Percentiles rank a stretch among this genome's conserved stretches.
phyloP scores from a whole-genome alignment of 2,113 vertebrate genomes.

The Perca schrenkii region DNA sequence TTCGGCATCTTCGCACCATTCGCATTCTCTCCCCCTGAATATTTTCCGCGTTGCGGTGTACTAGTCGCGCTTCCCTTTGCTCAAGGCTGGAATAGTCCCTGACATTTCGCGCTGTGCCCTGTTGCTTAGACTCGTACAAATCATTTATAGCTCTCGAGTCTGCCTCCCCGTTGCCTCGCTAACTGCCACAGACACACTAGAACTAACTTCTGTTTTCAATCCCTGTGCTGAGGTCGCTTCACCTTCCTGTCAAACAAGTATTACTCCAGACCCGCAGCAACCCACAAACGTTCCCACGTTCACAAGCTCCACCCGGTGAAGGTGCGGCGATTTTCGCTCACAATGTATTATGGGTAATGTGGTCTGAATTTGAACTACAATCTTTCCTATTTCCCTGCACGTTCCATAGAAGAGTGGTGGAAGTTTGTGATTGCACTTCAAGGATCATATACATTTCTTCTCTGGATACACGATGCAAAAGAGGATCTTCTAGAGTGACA shows the following conservation, averaged over 20 bases:
- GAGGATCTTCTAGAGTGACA: neutral
- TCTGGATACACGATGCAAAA: neutral
- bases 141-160: conserved; percentile 51
- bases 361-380: conserved; percentile 51
- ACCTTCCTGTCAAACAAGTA: conserved; percentile 78
- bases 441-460: neutral
- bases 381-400: neutral
- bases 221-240: conserved; percentile 44
- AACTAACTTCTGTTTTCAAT: conserved; percentile 66
- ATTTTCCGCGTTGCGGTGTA: conserved; percentile 82
- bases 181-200: conserved; percentile 22
- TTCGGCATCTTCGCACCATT: conserved; percentile 79
- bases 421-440: neutral
- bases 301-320: conserved; percentile 80
- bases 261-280: conserved; percentile 54
- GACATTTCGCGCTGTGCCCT: conserved; percentile 82
- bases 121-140: conserved; percentile 77
- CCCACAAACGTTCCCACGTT: conserved; percentile 73
- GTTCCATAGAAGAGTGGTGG: neutral
- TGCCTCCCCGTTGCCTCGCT: conserved; percentile 23
- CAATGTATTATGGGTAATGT: conserved; percentile 78
- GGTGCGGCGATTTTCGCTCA: conserved; percentile 59
- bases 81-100: conserved; percentile 58
- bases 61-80: conserved; percentile 73
- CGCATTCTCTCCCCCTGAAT: conserved; percentile 78